Percentiles rank a stretch among this genome's conserved stretches.
phyloP scores from a whole-genome alignment of 2,888 invertebrate species.

The Allolobophora icterica region DNA sequence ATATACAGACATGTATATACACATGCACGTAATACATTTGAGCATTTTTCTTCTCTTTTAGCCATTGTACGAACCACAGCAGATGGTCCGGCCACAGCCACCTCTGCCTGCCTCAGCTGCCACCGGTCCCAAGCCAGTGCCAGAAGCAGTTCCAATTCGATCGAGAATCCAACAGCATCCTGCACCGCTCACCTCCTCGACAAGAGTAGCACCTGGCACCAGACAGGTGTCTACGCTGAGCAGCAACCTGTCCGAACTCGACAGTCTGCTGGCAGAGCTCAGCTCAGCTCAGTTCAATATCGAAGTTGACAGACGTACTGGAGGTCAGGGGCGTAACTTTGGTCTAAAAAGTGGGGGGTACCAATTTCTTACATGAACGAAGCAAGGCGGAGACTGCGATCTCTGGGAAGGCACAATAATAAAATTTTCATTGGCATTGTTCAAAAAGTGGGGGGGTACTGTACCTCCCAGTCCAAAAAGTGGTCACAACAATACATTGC shows the following conservation, averaged over 20 bases:
- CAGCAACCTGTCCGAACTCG: conserved; percentile 87
- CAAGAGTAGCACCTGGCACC: background rate
- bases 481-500: conserved; percentile 1
- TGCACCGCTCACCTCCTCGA: background rate
- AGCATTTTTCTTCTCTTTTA: background rate
- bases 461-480: too few relatives aligned
- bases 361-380: too few relatives aligned
- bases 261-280: conserved; percentile 87
- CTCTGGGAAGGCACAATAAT: too few relatives aligned
- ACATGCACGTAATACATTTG: background rate
- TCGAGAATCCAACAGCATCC: background rate
- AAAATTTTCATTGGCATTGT: too few relatives aligned
- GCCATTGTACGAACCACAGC: conserved; percentile 11
- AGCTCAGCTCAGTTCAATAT: conserved; percentile 70
- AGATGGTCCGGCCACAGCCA: background rate
- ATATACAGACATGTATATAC: too few relatives aligned
- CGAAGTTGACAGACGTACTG: conserved; percentile 56
- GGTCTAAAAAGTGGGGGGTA: too few relatives aligned
- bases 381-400: too few relatives aligned
- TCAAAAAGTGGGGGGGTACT: too few relatives aligned
- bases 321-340: too few relatives aligned
- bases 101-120: background rate
- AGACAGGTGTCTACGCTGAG: background rate
- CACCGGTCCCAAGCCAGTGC: background rate
- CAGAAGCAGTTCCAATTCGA: background rate